Base-by-base conservation (phyloP, 2,888 invertebrate genomes). In the Tinea trinotella region DNA sequence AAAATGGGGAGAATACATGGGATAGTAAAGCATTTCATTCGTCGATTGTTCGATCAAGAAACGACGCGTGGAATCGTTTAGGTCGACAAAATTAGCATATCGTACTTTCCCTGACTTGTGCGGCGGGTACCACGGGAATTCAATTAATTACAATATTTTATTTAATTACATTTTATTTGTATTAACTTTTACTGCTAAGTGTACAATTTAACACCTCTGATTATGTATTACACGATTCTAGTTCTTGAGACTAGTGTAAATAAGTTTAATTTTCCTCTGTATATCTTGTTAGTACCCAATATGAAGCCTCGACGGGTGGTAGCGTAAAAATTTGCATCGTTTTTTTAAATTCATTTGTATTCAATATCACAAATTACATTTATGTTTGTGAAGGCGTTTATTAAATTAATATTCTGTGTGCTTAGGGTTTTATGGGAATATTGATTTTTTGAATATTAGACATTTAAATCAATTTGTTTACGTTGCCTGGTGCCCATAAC, bases 281-380 rank as follows among this genome's bases (percentile, higher is more conserved):
- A 15, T 3, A 4, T 2, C 7, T 15, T 15, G 13, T 40, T 13
- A 19, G 18, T 46, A 1, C 46, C 19, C 46, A 46, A 46, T 46
- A 46, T 46, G 46, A 13, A 15, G 24, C 12, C 50, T 50, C 50
- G 9, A 50, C 50, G 24, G 50, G 50, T 20, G 50, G 50, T 50
- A 24, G 24, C 4, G 17, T 24, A 18, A n/a, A 24, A 50, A 24
- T 50, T 50, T 22, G 24, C 22, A 24, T 24, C 4, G 7, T 6
- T 46, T 46, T 46, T 17, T 46, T 17, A 19, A 3, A 18, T 40
- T 46, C 19, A 46, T 19, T 6, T n/a, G 46, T 4, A 19, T 46
- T 46, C 46, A 46, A 46, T 46, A 46, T 46, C 19, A 46, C 46
- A 46, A 46, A 46, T 46, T 46, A 46, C 46, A n/a, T 19, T 19